Base-by-base conservation (phyloP, 2,113 vertebrate genomes). In the Zootoca vivipara region DNA sequence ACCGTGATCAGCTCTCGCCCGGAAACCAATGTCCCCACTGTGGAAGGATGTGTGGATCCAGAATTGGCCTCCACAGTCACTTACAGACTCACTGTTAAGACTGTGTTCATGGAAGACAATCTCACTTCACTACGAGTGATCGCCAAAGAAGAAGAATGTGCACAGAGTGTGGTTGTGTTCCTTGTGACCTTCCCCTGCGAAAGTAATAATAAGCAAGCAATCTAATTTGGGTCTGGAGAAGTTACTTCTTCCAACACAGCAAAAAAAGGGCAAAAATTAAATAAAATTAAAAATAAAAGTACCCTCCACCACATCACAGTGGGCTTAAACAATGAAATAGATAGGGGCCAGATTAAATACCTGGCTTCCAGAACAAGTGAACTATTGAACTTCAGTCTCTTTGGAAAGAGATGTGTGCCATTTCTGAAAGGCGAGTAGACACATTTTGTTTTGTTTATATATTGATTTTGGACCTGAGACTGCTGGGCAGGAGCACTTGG, bases 381-480 rank as follows among this genome's bases (percentile, higher is more conserved):
- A 84, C 65, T 78, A 69, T 24, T 78, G 74, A 84, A 80, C 46
- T 58, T 58, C 46, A 77, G 67, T 26, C 26, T n/a, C 46, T 85
- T 72, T 24, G 40, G 28, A 70, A 73, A 80, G 46, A 87, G 33
- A 38, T 70, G 33, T 70, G 33, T 58, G 58, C 35, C n/a, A 38
- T 70, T 80, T 35, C 56, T 64, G 46, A 72, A 87, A 87, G 46
- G 65, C 13, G 79, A 87, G 33, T 18, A 24, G 30, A 52, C 30
- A n/a, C 22, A 62, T n/a, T 78, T 72, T 3, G 69, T n/a, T 70
- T 89, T 89, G 46, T 69, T 79, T 89, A 62, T 85, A 15, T 73
- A 70, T 89, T 89, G 67, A 64, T 89, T 85, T 79, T 73, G 46
- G 87, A 78, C 74, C 18, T 7, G 22, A 56, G 46, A 30, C 5